Evolutionary conservation across 2,888 invertebrate genomes (phyloP).

Genomic region (Trisateles emortualis): DNA sequence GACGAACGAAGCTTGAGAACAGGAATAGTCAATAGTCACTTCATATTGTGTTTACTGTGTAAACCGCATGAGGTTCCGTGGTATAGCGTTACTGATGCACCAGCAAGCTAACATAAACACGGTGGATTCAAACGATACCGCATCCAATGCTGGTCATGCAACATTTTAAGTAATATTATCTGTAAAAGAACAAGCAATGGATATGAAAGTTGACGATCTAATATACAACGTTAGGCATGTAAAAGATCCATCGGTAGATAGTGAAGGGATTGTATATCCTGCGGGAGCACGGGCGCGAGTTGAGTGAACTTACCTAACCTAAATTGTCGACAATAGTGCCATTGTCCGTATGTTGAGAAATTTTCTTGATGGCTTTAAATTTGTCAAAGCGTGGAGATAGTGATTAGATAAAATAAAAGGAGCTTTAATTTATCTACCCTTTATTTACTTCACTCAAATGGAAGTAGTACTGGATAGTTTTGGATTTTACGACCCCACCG

Average conservation of each 20-base stretch:
- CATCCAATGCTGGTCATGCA: constrained; percentile 49
- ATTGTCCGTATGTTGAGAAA: constrained; percentile 73
- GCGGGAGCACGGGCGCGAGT: constrained; percentile 74
- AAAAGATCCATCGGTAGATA: constrained; percentile 47
- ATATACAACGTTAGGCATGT: constrained; percentile 18
- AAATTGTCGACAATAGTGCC: constrained; percentile 77
- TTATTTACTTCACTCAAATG: background rate
- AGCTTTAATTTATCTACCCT: constrained; percentile 18
- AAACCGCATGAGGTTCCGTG: constrained; percentile 80
- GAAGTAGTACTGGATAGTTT: background rate
- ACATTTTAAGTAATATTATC: background rate
- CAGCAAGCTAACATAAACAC: constrained; percentile 37
- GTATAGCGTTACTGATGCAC: constrained; percentile 73
- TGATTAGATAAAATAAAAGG: constrained; percentile 41
- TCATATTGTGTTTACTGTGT: constrained; percentile 83
- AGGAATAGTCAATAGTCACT: constrained; percentile 86
- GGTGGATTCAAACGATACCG: constrained; percentile 4
- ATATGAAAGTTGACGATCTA: constrained; percentile 26
- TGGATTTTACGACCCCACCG: too few relatives aligned
- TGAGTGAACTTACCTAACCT: constrained; percentile 83
- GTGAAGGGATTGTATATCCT: constrained; percentile 73
- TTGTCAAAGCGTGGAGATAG: constrained; percentile 61
- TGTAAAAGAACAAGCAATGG: constrained; percentile 50
- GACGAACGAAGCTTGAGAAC: constrained; percentile 74
- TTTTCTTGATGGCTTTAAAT: constrained; percentile 66